phyloP scores from a whole-genome alignment of 2,797 vertebrate genomes.

The Oophaga sylvatica region DNA sequence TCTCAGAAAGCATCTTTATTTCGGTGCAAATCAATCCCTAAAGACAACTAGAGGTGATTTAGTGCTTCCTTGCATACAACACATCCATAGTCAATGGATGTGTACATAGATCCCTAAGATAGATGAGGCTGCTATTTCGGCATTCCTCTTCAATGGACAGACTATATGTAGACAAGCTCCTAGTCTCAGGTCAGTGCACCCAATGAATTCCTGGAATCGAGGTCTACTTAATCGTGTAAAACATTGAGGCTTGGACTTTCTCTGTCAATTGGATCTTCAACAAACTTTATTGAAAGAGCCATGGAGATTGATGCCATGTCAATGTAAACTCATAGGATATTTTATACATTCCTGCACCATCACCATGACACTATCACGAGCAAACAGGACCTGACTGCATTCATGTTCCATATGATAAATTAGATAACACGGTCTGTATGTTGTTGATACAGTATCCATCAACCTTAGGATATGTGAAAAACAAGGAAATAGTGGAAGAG shows the following conservation, averaged over 20 bases:
- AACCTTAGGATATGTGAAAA: not conserved
- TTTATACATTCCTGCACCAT: not conserved
- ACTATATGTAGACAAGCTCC: not conserved
- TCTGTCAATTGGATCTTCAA: not conserved
- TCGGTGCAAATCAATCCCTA: not conserved
- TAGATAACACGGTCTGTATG: conserved; percentile 5
- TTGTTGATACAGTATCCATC: conserved; percentile 12
- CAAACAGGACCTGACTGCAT: not conserved
- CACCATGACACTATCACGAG: conserved; percentile 2
- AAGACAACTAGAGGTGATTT: not conserved
- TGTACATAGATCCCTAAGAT: not conserved
- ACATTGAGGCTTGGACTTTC: not conserved
- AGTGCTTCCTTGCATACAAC: not conserved
- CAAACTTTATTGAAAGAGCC: not conserved
- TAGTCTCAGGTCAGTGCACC: not conserved
- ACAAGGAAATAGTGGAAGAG: not conserved
- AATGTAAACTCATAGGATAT: not conserved
- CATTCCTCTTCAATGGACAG: not conserved
- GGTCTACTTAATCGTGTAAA: too few species aligned
- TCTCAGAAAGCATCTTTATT: not conserved
- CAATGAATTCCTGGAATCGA: not conserved
- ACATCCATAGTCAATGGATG: not conserved
- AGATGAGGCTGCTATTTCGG: not conserved
- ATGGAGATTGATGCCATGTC: not conserved
- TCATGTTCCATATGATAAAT: conserved; percentile 35